Percentiles rank a stretch among this genome's conserved stretches.
Evolutionary conservation across 2,797 vertebrate species (phyloP).

Genomic region (Spinibarbus caldwelli): DNA sequence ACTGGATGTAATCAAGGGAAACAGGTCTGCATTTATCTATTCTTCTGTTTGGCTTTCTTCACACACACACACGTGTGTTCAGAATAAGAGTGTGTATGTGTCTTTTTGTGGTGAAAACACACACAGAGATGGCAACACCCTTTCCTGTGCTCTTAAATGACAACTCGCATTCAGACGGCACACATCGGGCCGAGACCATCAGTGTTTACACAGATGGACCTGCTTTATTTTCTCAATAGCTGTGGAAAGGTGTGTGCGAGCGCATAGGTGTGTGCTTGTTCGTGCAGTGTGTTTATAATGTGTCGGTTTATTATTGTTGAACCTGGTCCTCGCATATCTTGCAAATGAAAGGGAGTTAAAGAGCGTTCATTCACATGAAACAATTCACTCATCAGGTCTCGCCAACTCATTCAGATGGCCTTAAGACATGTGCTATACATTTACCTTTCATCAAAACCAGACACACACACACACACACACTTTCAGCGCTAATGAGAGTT

Average conservation of each 20-base stretch:
- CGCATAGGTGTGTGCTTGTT: slow-evolving; percentile 25
- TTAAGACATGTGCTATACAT: slow-evolving; percentile 65
- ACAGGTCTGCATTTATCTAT: slow-evolving; percentile 30
- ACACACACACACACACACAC: slow-evolving; percentile 46
- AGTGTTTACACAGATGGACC: slow-evolving; percentile 88
- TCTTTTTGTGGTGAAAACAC: slow-evolving; percentile 33
- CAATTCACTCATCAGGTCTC: slow-evolving; percentile 72
- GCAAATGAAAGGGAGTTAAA: slow-evolving; percentile 74
- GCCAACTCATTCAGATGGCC: slow-evolving; percentile 72
- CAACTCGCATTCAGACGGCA: slow-evolving; percentile 37
- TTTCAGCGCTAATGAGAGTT: slow-evolving; percentile 48
- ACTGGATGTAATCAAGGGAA: slow-evolving; percentile 11
- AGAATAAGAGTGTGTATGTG: background rate
- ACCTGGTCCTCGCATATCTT: slow-evolving; percentile 70
- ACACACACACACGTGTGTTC: background rate
- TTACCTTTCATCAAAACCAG: slow-evolving; percentile 72
- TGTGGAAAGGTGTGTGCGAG: slow-evolving; percentile 73
- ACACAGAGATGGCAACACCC: slow-evolving; percentile 43
- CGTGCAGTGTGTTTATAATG: slow-evolving; percentile 54
- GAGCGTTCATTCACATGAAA: slow-evolving; percentile 66
- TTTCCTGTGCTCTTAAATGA: slow-evolving; percentile 39
- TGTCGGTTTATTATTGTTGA: slow-evolving; percentile 72
- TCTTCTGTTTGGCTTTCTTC: background rate
- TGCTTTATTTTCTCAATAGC: slow-evolving; percentile 83
- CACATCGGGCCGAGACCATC: slow-evolving; percentile 27